Base-by-base conservation (phyloP, 2,888 invertebrate species). In the Drosophila eohydei region DNA sequence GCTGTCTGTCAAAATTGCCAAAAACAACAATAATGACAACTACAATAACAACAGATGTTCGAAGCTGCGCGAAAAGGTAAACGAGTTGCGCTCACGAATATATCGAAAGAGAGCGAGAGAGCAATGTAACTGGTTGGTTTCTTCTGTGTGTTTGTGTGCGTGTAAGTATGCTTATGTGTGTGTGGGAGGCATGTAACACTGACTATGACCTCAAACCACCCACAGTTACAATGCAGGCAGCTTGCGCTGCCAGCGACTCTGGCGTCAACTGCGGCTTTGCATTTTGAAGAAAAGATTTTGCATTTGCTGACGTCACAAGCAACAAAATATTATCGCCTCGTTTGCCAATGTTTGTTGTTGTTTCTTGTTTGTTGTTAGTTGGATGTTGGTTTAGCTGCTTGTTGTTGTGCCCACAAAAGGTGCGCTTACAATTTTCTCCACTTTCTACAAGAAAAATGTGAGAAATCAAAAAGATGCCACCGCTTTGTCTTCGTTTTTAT, bases 401-500 rank as follows among this genome's bases (percentile, higher is more conserved):
- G 77, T 67, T 72, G 73, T 65, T 67, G 77, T 79, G 81, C 83
- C 83, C 84, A 83, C 87, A 84, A 87, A 87, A 78, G 85, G 81
- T 83, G 80, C 80, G 83, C 80, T 82, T 68, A 81, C 80, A 82
- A 82, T 81, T 81, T 81, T 81, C 80, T 82, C 80, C 89, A 88
- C 84, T 84, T 84, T 84, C 84, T 84, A 89, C 89, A 73, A 83
- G 87, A 84, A 79, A 89, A 81, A 89, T 89, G 89, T 84, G 89
- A 84, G 89, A 84, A 87, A 84, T 88, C 87, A 87, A 81, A 83
- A 84, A 86, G 89, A 88, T 84, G 89, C 84, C 76, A 89, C 64
- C 66, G 63, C 65, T 65, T 41, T 73, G 61, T 54, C 21, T 63
- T 14, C 43, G 21, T 36, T 8, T 44, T 28, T 66, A 26, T 36